Evolutionary conservation across 2,888 invertebrate species (phyloP), one percentile per base, ranked within the genome.

Genomic region (Pasiphila rectangulata): DNA sequence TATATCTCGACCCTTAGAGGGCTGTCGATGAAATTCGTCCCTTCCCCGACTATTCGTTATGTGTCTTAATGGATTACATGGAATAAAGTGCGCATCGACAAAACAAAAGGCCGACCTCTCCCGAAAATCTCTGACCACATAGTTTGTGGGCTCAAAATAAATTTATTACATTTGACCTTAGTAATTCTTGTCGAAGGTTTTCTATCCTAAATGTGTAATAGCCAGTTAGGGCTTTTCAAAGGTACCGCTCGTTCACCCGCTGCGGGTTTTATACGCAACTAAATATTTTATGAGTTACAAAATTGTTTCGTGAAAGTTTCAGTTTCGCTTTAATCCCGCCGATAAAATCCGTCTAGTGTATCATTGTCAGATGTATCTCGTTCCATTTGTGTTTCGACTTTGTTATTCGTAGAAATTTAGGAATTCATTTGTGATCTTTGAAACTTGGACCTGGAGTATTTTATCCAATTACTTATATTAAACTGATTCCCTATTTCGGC

Each of bases 161-260:
- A 86, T 87, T 86, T 86, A 86, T 87, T 86, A 83, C 85, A 64
- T 85, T 83, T 84, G 83, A 83, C 85, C 86, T 86, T 82, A 82
- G 84, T 83, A 82, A 83, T 83, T 83, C 85, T 83, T 80, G 76
- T 74, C 75, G 72, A 75, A 81, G 83, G 82, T 82, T 82, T 82
- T 81, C 79, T 75, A 76, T 79, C 70, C 75, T 75, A 74, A 78
- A 79, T 75, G 75, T 73, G 74, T 80, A 76, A 72, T 77, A 79
- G 79, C 73, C 72, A 75, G 81, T 77, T 77, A 75, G 73, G 72
- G 78, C 74, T 81, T 83, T 47, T 81, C 71, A 82, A 80, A 83
- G 81, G 81, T 76, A 78, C 66, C 65, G 67, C 64, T 63, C 65
- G 75, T 71, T 74, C 69, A 64, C 61, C 64, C 67, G 72, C 63